These are phyloP conservation scores for Choloepus didactylus DNA, from an alignment of 2,797 vertebrate species.

Conservation along the genomic window DNA sequence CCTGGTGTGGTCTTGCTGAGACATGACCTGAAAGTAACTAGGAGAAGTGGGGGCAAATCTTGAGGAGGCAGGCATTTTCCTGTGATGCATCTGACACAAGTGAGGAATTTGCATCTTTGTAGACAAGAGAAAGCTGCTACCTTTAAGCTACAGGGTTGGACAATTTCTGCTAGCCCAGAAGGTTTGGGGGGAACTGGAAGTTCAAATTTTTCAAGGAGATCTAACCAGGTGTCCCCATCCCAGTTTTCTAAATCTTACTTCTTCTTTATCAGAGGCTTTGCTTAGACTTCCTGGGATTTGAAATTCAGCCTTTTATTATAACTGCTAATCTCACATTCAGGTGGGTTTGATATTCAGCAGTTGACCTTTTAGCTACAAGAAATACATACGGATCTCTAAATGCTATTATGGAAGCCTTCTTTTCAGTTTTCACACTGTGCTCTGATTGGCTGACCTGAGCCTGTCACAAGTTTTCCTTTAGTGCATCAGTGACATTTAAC, in stretches of 20 bases:
- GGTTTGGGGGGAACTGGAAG: neutral
- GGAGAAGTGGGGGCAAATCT: neutral
- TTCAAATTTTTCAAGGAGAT: neutral
- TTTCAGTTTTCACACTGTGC: neutral
- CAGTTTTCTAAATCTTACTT: neutral
- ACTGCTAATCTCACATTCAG: neutral
- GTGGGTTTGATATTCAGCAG: neutral
- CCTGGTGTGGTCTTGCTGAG: neutral
- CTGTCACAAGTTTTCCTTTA: neutral
- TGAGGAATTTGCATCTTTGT: neutral
- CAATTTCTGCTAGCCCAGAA: neutral
- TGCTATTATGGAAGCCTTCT: neutral
- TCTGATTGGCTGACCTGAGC: neutral
- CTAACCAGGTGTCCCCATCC: neutral
- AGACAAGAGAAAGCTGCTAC: neutral
- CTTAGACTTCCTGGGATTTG: neutral
- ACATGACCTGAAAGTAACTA: neutral
- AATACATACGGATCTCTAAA: neutral
- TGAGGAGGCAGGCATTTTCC: neutral
- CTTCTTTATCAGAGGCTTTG: neutral
- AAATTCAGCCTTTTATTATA: constrained; percentile 20
- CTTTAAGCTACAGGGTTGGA: neutral
- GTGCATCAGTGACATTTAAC: neutral
- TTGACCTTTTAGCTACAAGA: neutral
- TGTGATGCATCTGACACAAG: neutral